phyloP scores from a whole-genome alignment of 2,797 vertebrate species.

The Dallia pectoralis region DNA sequence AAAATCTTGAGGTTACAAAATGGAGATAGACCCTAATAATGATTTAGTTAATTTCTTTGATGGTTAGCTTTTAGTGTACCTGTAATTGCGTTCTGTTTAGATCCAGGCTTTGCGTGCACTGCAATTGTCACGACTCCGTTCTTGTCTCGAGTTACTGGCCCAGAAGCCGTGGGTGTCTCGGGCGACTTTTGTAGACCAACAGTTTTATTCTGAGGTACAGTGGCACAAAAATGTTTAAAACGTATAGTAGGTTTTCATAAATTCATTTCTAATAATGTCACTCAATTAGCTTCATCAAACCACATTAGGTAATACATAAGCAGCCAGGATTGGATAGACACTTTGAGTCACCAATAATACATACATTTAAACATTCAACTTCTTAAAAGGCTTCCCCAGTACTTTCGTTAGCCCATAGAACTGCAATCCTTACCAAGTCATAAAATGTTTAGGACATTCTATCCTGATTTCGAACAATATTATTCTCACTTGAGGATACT shows the following conservation, averaged over 20 bases:
- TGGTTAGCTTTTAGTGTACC: constrained; percentile 49
- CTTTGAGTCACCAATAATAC: too few relatives aligned
- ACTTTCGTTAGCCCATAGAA: too few relatives aligned
- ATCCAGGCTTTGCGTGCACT: constrained; percentile 85
- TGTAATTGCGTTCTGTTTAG: constrained; percentile 84
- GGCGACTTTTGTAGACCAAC: constrained; percentile 30
- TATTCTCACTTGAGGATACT: too few relatives aligned
- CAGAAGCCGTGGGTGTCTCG: not conserved
- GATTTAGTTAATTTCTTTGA: not conserved
- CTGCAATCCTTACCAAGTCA: too few relatives aligned
- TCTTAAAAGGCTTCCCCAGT: too few relatives aligned
- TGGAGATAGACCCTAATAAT: not conserved
- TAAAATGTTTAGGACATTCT: too few relatives aligned
- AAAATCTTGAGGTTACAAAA: not conserved
- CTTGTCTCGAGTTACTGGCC: constrained; percentile 74
- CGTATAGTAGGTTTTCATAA: not conserved
- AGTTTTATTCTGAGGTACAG: constrained; percentile 44
- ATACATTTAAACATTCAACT: too few relatives aligned
- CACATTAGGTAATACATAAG: not conserved
- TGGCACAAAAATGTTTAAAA: constrained; percentile 4
- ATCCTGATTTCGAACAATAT: too few relatives aligned
- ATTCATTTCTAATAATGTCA: not conserved
- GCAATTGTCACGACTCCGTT: constrained; percentile 74
- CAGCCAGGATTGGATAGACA: too few relatives aligned
- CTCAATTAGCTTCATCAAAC: not conserved